Base-by-base conservation (phyloP, 2,113 vertebrate genomes). In the Oreocharis arfaki region DNA sequence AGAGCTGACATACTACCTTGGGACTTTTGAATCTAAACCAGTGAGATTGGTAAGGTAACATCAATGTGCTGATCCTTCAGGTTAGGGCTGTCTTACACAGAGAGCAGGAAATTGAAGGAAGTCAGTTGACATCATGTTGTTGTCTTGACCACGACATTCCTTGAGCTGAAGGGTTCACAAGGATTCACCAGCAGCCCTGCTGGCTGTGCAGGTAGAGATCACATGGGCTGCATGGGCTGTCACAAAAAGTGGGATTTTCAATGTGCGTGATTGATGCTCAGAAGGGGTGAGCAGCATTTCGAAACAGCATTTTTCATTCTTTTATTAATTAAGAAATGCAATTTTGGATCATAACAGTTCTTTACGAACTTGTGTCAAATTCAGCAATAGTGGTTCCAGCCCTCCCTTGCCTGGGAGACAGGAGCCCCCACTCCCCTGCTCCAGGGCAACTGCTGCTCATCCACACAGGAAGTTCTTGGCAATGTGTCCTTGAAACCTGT, bases 61-160 rank as follows among this genome's bases (percentile, higher is more conserved):
- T 17, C 30, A 44, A 13, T 16, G 39, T 50, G 69, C 55, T 44
- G 39, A 65, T 67, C 55, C 27, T 52, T 39, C 52, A 41, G 41
- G 21, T 32, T 42, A 53, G 44, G 37, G 3, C 28, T 85, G 33
- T 55, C 12, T 56, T 3, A 5, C 35, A 79, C 67, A 63, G 13
- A 42, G 15, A 11, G 0, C 6, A 74, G 46, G 49, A 89, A 74
- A 60, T 3, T 46, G n/a, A 47, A 44, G 50, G n/a, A 44, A 41
- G 13, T 35, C 21, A 52, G 37, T 1, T 55, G 56, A 65, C 21
- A 79, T 68, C 2, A 0, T 15, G 3, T 23, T 70, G 2, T 4
- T 60, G 32, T 65, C 35, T 56, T 77, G 46, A 52, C 2, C 41
- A 65, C 26, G 7, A 1, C 26, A 27, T 21, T 79, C 35, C 30